Conservation (phyloP, 2,888 invertebrate genomes). For the Azorinus chamasolen region DNA sequence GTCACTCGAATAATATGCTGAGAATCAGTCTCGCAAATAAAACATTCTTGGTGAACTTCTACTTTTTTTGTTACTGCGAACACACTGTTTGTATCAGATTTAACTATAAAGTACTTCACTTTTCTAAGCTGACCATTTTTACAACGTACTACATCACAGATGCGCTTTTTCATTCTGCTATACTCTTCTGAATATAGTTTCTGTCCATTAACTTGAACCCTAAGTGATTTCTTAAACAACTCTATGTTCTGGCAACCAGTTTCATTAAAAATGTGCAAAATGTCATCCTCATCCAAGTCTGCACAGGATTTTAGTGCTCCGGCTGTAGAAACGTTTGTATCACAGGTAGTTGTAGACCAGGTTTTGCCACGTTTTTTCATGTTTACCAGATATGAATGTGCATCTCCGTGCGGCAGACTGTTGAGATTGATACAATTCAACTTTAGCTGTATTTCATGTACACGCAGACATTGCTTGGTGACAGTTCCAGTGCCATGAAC, state of each 20-base stretch:
- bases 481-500: constrained; percentile 39
- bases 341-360: constrained; percentile 7
- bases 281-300: constrained; percentile 20
- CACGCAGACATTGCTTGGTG: constrained; percentile 5
- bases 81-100: constrained; percentile 17
- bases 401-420: constrained; percentile 8
- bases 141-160: constrained; percentile 24
- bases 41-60: constrained; percentile 31
- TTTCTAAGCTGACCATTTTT: constrained; percentile 15
- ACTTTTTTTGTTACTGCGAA: constrained; percentile 37
- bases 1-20: constrained; percentile 37
- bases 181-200: constrained; percentile 14
- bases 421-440: constrained; percentile 12
- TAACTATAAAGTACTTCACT: constrained; percentile 22
- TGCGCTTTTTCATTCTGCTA: constrained; percentile 26
- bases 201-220: constrained; percentile 21
- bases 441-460: constrained; percentile 20
- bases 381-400: constrained; percentile 14
- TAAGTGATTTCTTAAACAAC: constrained; percentile 15
- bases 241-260: constrained; percentile 13
- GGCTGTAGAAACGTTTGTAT: constrained; percentile 15
- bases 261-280: constrained; percentile 13
- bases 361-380: constrained; percentile 21
- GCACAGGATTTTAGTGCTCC: constrained; percentile 19
- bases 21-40: constrained; percentile 33